Percentiles rank a stretch among this genome's conserved stretches.
phyloP scores from a whole-genome alignment of 2,888 invertebrate species.

The Gisinianus flammeolus region DNA sequence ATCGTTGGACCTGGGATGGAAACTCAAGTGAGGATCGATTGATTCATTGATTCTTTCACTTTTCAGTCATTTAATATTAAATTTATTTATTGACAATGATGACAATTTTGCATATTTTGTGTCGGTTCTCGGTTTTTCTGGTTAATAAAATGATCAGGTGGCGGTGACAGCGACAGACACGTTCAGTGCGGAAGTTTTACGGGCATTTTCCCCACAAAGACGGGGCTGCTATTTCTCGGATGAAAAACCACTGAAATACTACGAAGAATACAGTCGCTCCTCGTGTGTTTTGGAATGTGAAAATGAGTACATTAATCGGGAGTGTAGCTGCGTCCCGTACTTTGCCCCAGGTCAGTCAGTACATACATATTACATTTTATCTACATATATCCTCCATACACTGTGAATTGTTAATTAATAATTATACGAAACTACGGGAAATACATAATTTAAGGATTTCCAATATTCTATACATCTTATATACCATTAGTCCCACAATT shows the following conservation, averaged over 20 bases:
- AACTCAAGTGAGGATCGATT: constrained; percentile 45
- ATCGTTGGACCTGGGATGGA: constrained; percentile 56
- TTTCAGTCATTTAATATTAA: constrained; percentile 3
- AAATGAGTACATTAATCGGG: constrained; percentile 44
- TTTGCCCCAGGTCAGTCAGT: constrained; percentile 52
- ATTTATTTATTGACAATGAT: no score
- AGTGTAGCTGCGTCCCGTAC: constrained; percentile 53
- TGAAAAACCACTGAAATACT: constrained; percentile 48
- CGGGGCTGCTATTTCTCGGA: constrained; percentile 51
- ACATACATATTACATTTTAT: no score
- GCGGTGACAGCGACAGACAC: constrained; percentile 55
- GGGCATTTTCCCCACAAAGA: constrained; percentile 36
- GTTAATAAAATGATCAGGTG: no score
- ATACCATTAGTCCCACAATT: no score
- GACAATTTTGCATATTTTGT: no score
- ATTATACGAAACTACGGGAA: no score
- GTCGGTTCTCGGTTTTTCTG: no score
- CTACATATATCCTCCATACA: no score
- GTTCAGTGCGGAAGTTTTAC: constrained; percentile 49
- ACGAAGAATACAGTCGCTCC: constrained; percentile 54
- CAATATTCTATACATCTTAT: no score
- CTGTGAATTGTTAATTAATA: no score
- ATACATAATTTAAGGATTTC: no score
- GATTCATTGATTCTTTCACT: no score
- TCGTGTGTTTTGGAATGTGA: constrained; percentile 55